Base-by-base conservation (phyloP, 2,888 invertebrate genomes). In the Eupsilia transversa region DNA sequence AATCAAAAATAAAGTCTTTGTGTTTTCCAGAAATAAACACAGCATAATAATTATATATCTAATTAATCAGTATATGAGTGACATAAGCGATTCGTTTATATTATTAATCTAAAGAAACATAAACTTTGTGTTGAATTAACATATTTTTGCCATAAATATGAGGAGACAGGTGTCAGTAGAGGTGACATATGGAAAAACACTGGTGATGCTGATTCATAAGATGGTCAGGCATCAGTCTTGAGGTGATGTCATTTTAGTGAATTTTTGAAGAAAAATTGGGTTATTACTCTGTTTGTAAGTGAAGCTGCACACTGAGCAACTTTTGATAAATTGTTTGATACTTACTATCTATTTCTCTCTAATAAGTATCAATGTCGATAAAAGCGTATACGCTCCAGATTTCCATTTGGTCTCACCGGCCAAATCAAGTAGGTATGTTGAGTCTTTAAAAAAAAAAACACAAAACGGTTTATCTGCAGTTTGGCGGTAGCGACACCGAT, bases 131-230 rank as follows among this genome's bases (percentile, higher is more conserved):
- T 64, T 35, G 68, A 73, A 86, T 86, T 86, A 80, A 59, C 85
- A 86, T 87, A 82, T 82, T 79, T 82, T 72, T 74, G 38, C 67
- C 69, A 84, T 87, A 86, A 82, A 87, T 84, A 70, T 69, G 41
- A 46, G 57, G 14, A 4, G 86, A 80, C 82, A 78, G 74, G 83
- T 84, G 86, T 80, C 87, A 74, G 76, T 63, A 33, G 20, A 76
- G 71, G 74, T 80, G 86, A 87, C 80, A 78, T 77, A 75, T 84
- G 85, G 81, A 85, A 85, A 87, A 86, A 87, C 77, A 85, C 77
- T 33, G 52, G 64, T 85, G 83, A 80, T 84, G 57, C 64, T 82
- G 79, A 85, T 82, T 84, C 84, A 82, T 70, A 30, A 3, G 59
- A 61, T 71, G 63, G 65, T 64, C 68, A 77, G 52, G 65, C 79